Base-by-base conservation (phyloP, 1,140 invertebrate genomes). In the Aphelenchoides fujianensis region DNA sequence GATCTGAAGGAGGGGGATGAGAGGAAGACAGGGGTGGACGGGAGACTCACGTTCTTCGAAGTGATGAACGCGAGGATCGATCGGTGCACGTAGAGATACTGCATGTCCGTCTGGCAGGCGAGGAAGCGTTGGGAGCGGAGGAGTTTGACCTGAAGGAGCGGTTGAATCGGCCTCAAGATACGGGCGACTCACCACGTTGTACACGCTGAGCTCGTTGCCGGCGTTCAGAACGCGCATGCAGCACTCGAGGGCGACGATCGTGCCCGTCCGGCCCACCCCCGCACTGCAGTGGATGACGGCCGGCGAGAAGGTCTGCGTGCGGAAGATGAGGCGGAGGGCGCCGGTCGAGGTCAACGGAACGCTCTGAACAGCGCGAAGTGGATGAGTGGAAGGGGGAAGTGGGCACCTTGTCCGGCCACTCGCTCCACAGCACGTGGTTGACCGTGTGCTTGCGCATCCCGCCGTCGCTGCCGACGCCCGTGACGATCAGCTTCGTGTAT, bases 61-160 rank as follows among this genome's bases (percentile, higher is more conserved):
- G 74, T 72, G 23, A 77, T 77, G 32, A 63, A 77, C 7, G 80
- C 69, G 23, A 77, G 34, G 27, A 77, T 37, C 0, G 75, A 71
- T 3, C 76, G 76, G 54, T 77, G 76, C 1, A 77, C 55, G 57
- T 77, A 77, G 5, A 77, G 74, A 31, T 77, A 77, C 68, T 79
- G 76, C 31, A 82, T 67, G 53, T 82, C 79, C 23, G 78, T 80
- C 52, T 77, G 76, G 28, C 78, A 80, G 3, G 76, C 78, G 0
- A 77, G 28, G 48, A 70, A 80, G 16, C 76, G 70, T 23, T 48
- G 32, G 28, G 9, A 34, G 23, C 76, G 74, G 27, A 77, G 55
- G 16, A 74, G 57, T 19, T 77, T 81, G 3, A 76, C 34, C n/a
- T n/a, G n/a, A n/a, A n/a, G n/a, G n/a, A n/a, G n/a, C n/a, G n/a